Base-by-base conservation (phyloP, 2,113 vertebrate genomes). In the Notechis scutatus region DNA sequence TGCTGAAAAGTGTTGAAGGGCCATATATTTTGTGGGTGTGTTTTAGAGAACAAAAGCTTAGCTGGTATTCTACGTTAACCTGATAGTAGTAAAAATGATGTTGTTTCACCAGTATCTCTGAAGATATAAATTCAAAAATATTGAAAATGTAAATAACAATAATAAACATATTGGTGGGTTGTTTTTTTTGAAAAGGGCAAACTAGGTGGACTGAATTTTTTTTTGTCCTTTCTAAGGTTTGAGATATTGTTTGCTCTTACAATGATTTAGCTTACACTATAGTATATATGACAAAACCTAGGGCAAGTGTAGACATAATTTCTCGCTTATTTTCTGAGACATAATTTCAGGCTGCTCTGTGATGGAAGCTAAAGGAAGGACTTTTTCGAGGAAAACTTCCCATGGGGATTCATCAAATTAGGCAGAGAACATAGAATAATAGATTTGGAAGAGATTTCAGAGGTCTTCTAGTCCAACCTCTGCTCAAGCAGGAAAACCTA, bases 121-220 rank as follows among this genome's bases (percentile, higher is more conserved):
- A 92, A 81, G 9, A 89, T 93, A 93, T 95, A 93, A 93, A 94
- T 91, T 56, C 89, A 91, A 91, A 93, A 95, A 91, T 95, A n/a
- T 55, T 94, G 87, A 88, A 95, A 92, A 94, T 93, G 89, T 74
- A 93, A 94, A 91, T 94, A 95, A 93, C 45, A 87, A 91, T 90
- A 59, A 92, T 94, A 34, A 39, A 18, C 2, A 20, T 39, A 47
- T 47, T 47, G 47, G 47, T 47, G 47, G 1, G 1, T 18, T 34
- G 4, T 0, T 18, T 74, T 18, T 34, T 12, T 0, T 1, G 1
- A n/a, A 74, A 20, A 74, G 5, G 15, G 5, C n/a, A 8, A 39
- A 74, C n/a, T 74, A 39, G 69, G 69, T 74, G 15, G 69, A 74
- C 5, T 34, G n/a, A 74, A n/a, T 15, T 34, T 74, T 64, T n/a